Percentiles rank a stretch among this genome's conserved stretches.
Evolutionary conservation across 2,113 vertebrate species (phyloP).

Genomic region (Silurus asotus): DNA sequence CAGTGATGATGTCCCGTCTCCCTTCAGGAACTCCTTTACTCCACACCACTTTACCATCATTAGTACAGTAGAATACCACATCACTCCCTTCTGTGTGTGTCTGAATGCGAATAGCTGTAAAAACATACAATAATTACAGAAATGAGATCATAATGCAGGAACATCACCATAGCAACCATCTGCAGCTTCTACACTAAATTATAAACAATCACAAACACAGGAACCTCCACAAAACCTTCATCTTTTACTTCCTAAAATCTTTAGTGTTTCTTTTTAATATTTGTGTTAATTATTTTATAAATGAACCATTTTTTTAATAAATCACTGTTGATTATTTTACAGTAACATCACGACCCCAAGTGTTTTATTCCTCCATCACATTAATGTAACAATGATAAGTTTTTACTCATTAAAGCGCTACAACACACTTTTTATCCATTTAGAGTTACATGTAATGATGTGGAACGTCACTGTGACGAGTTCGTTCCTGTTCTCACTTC

Average conservation of each 20-base stretch:
- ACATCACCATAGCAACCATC: not conserved
- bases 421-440: too few species aligned
- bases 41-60: not conserved
- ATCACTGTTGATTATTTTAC: too few species aligned
- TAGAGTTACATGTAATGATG: too few species aligned
- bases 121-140: not conserved
- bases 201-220: not conserved
- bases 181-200: not conserved
- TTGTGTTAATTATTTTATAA: too few species aligned
- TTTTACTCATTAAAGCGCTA: too few species aligned
- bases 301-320: too few species aligned
- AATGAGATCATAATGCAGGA: not conserved
- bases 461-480: too few species aligned
- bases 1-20: not conserved
- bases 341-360: too few species aligned
- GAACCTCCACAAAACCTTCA: not conserved
- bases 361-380: too few species aligned
- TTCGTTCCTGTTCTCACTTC: too few species aligned
- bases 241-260: too few species aligned
- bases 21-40: not conserved
- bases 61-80: rapidly evolving
- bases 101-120: not conserved
- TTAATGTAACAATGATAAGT: too few species aligned
- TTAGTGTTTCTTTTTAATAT: not conserved
- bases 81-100: not conserved